These are phyloP conservation scores for Urocyon cinereoargenteus DNA, from an alignment of 2,797 vertebrate genomes.

Conservation along the genomic window DNA sequence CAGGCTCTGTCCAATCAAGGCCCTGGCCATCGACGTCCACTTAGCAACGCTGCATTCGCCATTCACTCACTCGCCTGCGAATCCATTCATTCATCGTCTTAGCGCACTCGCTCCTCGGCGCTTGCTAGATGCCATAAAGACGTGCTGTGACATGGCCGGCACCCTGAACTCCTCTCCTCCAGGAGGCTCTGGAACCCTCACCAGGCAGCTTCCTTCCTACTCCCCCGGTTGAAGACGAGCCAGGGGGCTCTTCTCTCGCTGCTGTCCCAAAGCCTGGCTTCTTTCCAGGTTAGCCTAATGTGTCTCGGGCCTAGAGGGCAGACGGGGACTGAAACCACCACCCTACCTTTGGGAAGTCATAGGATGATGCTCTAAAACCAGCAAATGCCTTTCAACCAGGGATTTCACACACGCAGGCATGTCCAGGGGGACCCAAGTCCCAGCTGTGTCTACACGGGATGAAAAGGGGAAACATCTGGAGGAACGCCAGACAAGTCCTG, in stretches of 20 bases:
- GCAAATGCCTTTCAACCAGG: background rate
- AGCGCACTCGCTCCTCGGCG: background rate
- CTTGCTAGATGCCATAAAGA: background rate
- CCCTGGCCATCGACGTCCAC: background rate
- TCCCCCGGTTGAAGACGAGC: background rate
- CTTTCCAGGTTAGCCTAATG: background rate
- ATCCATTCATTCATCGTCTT: background rate
- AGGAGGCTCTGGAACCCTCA: background rate
- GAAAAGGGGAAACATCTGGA: conserved; percentile 51
- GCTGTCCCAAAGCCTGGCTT: background rate
- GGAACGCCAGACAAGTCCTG: background rate
- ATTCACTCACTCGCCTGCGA: background rate
- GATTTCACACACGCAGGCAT: background rate
- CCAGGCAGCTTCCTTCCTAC: background rate
- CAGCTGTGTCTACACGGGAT: conserved; percentile 37
- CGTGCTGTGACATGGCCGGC: background rate
- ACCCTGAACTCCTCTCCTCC: conserved; percentile 32
- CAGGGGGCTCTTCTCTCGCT: background rate
- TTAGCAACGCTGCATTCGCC: background rate
- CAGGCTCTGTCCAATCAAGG: background rate
- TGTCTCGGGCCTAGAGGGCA: background rate
- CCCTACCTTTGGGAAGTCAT: background rate
- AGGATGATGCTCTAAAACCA: background rate
- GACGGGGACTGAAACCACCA: background rate
- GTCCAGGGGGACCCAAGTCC: background rate